Conservation (phyloP, 2,113 vertebrate species). For the Pelodiscus sinensis region DNA sequence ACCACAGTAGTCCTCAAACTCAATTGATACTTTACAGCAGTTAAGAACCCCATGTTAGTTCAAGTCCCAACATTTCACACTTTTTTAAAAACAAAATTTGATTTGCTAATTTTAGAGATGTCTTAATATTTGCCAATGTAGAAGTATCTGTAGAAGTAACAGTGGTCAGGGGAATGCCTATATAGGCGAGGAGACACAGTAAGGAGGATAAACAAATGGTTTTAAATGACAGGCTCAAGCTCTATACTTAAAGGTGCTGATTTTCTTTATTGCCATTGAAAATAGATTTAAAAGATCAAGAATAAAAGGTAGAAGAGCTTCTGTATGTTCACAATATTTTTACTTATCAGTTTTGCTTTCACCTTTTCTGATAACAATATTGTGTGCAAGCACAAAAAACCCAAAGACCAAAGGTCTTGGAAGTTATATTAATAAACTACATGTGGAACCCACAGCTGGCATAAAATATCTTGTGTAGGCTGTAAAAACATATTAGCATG, state of each 20-base stretch:
- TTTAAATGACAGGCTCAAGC: neutral
- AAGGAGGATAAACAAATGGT: neutral
- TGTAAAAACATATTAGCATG: constrained; percentile 87
- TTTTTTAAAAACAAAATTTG: neutral
- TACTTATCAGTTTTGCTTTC: constrained; percentile 48
- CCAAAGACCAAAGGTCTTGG: constrained; percentile 75
- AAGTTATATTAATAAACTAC: constrained; percentile 82
- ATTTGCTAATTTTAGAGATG: neutral
- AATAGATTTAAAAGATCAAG: neutral
- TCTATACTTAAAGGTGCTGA: neutral
- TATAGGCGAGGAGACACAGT: neutral
- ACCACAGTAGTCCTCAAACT: neutral
- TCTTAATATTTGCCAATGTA: neutral
- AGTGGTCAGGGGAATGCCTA: neutral
- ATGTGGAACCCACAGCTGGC: constrained; percentile 79
- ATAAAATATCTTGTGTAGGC: constrained; percentile 84
- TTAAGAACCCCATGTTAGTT: neutral
- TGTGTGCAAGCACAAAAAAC: constrained; percentile 55
- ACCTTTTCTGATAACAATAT: constrained; percentile 64
- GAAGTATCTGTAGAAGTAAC: neutral
- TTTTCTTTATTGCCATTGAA: neutral
- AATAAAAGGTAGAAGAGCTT: constrained; percentile 1
- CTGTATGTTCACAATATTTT: constrained; percentile 16
- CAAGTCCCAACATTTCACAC: neutral
- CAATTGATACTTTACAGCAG: neutral